Base-by-base conservation (phyloP, 2,888 invertebrate species). In the Cynaeus angustus region DNA sequence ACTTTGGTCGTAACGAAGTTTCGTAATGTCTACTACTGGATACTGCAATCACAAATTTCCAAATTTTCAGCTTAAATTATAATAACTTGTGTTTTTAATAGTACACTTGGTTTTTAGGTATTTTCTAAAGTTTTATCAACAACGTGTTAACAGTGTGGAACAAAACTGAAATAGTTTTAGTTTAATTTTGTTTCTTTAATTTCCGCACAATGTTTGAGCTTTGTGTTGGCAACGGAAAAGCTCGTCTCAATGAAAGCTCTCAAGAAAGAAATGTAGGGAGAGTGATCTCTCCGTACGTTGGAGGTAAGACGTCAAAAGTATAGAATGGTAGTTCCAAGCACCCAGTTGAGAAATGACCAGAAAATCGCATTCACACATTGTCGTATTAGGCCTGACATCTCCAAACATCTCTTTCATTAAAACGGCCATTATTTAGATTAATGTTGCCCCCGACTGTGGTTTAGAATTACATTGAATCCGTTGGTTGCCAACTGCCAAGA, bases 301-400 rank as follows among this genome's bases (percentile, higher is more conserved):
- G 14, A 61, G 61, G 61, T 61, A 50, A 61, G 61, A 61, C 50
- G 58, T 61, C 48, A 61, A 37, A 58, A 21, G 9, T 8, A 43
- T 38, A 61, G 48, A 61, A 61, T 61, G 21, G 61, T 48, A n/a
- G 9, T 5, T 13, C 46, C 78, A 78, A 79, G 78, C 77, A 79
- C 76, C 43, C 9, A 33, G 80, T 79, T 81, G 82, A 84, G 83
- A 84, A 83, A 83, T 83, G 83, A 83, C 82, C 83, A 83, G 84
- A 84, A 84, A 85, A 85, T 83, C 81, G 83, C 78, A 84, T 85
- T 85, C 85, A 85, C 86, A 86, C 85, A 85, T 85, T 85, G 85
- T 86, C 85, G 82, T 84, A 85, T 85, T 85, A 85, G 85, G 81
- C 79, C 82, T 83, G 84, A 85, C 84, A 85, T 83, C 81, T 83